Percentiles rank a stretch among this genome's conserved stretches.
Conservation (phyloP, 1,140 invertebrate genomes). For the Drosophila prosaltans region DNA sequence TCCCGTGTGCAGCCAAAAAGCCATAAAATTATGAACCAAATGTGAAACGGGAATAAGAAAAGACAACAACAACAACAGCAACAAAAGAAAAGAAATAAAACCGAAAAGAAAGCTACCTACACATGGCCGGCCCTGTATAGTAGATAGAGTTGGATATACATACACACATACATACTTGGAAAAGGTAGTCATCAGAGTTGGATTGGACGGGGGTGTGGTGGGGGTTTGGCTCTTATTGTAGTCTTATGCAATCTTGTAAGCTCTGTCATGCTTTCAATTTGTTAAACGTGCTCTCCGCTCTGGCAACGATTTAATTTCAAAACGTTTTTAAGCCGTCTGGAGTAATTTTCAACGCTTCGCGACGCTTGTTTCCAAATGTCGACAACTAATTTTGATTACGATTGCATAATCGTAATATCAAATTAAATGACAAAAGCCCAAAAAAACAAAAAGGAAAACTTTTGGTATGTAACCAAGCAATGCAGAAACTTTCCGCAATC, state of each 20-base stretch:
- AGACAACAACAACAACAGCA: constrained; percentile 37
- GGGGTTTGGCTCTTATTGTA: constrained; percentile 3
- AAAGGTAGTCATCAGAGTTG: no score
- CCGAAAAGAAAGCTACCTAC: constrained; percentile 7
- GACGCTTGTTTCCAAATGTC: constrained; percentile 55
- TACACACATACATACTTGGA: not conserved
- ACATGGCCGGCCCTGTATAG: not conserved
- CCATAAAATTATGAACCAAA: constrained; percentile 75
- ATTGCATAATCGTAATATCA: constrained; percentile 46
- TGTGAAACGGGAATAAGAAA: constrained; percentile 59
- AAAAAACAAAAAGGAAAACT: not conserved
- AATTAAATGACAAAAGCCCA: constrained; percentile 57
- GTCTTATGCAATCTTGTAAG: constrained; percentile 68
- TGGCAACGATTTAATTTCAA: constrained; percentile 73
- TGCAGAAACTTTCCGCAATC: constrained; percentile 60
- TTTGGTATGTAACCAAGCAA: constrained; percentile 22
- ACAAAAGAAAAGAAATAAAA: constrained; percentile 36
- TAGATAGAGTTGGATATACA: not conserved
- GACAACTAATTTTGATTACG: constrained; percentile 35
- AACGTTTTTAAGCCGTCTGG: constrained; percentile 47
- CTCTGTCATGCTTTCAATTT: constrained; percentile 53
- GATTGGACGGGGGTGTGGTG: no score
- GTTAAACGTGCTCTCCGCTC: constrained; percentile 55
- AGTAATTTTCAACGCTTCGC: constrained; percentile 75
- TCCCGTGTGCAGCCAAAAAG: constrained; percentile 66